Percentiles rank a stretch among this genome's conserved stretches.
phyloP scores from a whole-genome alignment of 2,113 vertebrate genomes.

The Phodopus roborovskii region DNA sequence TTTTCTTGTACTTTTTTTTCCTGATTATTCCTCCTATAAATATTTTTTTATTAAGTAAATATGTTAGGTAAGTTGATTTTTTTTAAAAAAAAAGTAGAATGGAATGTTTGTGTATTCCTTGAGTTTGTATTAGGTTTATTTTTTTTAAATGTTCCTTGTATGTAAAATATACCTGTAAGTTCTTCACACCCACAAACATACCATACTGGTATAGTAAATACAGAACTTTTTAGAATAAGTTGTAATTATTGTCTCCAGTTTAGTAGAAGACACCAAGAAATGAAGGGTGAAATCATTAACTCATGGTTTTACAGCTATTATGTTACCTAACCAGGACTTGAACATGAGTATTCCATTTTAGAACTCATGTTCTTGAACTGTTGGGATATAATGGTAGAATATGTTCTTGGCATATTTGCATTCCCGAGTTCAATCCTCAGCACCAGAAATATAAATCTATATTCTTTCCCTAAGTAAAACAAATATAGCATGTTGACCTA shows the following conservation, averaged over 20 bases:
- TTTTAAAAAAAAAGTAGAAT: slow-evolving; percentile 28
- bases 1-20: background rate
- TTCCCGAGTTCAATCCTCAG: background rate
- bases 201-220: background rate
- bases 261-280: background rate
- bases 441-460: background rate
- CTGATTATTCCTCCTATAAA: background rate
- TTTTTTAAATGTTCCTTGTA: background rate
- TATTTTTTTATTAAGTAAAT: slow-evolving; percentile 16
- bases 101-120: background rate
- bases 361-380: background rate
- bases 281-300: background rate
- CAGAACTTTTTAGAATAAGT: slow-evolving; percentile 11
- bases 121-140: slow-evolving; percentile 24
- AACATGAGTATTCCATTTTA: background rate
- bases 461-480: background rate
- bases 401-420: background rate
- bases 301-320: background rate
- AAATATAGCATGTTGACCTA: background rate
- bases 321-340: background rate
- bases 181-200: background rate
- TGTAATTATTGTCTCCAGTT: background rate
- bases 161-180: background rate
- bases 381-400: background rate
- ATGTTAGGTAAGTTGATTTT: slow-evolving; percentile 24